These are phyloP conservation scores for Bemisia tabaci DNA, from an alignment of 1,140 invertebrate species.

Conservation along the genomic window DNA sequence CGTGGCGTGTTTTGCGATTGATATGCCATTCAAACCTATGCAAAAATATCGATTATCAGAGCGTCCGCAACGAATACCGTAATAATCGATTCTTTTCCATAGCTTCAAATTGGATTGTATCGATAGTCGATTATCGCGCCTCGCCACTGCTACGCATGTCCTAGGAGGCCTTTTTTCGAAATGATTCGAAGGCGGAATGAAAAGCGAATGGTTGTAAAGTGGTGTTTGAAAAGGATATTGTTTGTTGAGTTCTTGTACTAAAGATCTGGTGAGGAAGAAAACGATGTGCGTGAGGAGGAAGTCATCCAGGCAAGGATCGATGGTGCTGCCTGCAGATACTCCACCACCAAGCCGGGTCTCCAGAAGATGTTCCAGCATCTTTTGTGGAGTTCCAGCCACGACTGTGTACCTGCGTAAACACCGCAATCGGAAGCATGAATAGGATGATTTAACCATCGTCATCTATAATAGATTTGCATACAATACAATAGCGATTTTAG, in stretches of 20 bases:
- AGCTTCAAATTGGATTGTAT: too few relatives aligned
- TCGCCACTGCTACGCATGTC: too few relatives aligned
- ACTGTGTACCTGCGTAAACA: slow-evolving; percentile 57
- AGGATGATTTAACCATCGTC: background rate
- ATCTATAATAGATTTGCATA: background rate
- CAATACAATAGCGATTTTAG: background rate
- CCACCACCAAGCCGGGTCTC: slow-evolving; percentile 55
- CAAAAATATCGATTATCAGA: too few relatives aligned
- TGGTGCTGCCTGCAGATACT: slow-evolving; percentile 27
- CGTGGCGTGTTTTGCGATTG: too few relatives aligned
- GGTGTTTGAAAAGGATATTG: slow-evolving; percentile 53
- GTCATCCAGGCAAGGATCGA: slow-evolving; percentile 66
- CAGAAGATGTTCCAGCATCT: slow-evolving; percentile 65
- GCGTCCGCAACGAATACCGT: too few relatives aligned
- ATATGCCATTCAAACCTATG: too few relatives aligned
- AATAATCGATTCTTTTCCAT: too few relatives aligned
- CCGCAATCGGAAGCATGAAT: background rate
- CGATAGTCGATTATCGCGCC: too few relatives aligned
- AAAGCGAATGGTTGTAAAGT: too few relatives aligned
- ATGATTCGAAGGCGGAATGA: background rate
- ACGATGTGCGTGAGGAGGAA: slow-evolving; percentile 78
- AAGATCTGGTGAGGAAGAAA: slow-evolving; percentile 63
- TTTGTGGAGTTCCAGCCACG: slow-evolving; percentile 75
- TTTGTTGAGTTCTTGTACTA: slow-evolving; percentile 60
- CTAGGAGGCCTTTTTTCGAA: too few relatives aligned